These are phyloP conservation scores for Heliconius congener DNA, from an alignment of 1,140 invertebrate genomes.

Conservation along the genomic window DNA sequence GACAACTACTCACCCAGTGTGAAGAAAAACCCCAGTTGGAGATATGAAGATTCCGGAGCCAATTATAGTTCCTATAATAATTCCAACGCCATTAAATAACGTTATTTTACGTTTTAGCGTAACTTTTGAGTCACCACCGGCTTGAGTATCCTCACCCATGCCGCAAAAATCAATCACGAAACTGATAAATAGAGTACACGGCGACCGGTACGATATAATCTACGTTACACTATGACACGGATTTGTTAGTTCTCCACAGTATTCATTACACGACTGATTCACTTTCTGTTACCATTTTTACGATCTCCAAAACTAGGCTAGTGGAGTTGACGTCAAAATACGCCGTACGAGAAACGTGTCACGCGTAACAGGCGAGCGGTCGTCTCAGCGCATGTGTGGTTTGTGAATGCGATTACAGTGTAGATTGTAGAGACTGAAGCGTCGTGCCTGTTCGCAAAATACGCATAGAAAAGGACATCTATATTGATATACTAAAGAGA, in stretches of 20 bases:
- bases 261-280: constrained; percentile 58
- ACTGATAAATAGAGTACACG: constrained; percentile 66
- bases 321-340: constrained; percentile 57
- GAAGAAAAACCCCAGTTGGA: constrained; percentile 86
- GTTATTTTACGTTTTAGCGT: constrained; percentile 91
- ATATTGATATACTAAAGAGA: background rate
- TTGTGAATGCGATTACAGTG: constrained; percentile 36
- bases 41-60: constrained; percentile 93
- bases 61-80: constrained; percentile 92
- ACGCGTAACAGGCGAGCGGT: constrained; percentile 49
- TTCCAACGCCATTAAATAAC: constrained; percentile 91
- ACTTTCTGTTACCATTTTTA: constrained; percentile 75
- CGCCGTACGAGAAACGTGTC: constrained; percentile 36
- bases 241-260: constrained; percentile 26
- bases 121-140: constrained; percentile 78
- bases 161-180: constrained; percentile 75
- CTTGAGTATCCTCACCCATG: constrained; percentile 75
- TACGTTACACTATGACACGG: background rate
- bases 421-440: constrained; percentile 3
- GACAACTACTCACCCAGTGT: constrained; percentile 82
- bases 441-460: background rate
- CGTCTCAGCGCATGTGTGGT: constrained; percentile 62
- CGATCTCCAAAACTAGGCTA: constrained; percentile 61
- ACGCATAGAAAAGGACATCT: constrained; percentile 24
- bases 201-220: constrained; percentile 45